Conservation (phyloP, 2,113 vertebrate genomes). For the Crotophaga sulcirostris region DNA sequence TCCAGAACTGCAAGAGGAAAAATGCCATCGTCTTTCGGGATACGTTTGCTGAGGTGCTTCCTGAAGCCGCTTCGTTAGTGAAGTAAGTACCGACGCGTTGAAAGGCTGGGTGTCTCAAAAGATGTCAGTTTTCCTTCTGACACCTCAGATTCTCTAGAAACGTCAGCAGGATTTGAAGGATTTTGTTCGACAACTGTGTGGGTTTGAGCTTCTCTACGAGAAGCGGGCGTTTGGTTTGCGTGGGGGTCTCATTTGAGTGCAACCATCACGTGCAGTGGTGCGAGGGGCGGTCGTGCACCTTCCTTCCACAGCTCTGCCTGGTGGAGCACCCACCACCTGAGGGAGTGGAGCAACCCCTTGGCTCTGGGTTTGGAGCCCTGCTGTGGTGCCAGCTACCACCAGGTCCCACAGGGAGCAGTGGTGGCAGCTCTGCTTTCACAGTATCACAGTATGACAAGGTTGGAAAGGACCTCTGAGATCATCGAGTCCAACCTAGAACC, state of each 20-base stretch:
- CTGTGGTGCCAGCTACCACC: background rate
- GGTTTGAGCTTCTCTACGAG: background rate
- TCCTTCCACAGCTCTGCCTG: background rate
- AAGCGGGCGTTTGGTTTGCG: background rate
- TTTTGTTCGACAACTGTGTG: background rate
- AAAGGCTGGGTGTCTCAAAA: background rate
- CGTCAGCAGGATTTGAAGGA: background rate
- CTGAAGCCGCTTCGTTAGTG: conserved; percentile 88
- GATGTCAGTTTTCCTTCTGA: background rate
- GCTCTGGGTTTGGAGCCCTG: background rate
- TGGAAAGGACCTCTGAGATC: too few relatives aligned
- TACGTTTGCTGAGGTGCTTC: conserved; percentile 91
- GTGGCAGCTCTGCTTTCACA: background rate
- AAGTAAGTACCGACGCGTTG: conserved; percentile 77
- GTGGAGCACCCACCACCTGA: background rate
- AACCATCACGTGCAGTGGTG: fast-evolving
- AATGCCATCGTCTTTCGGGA: conserved; percentile 93
- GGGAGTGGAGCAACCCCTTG: background rate
- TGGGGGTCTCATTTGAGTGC: background rate
- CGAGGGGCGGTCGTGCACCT: fast-evolving
- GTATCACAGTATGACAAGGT: too few relatives aligned
- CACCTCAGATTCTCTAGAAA: background rate
- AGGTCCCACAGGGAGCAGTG: background rate
- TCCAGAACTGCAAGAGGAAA: conserved; percentile 98
- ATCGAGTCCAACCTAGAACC: too few relatives aligned